These are phyloP conservation scores for Tenthredo scrophulariae DNA, from an alignment of 2,888 invertebrate species.

Conservation along the genomic window DNA sequence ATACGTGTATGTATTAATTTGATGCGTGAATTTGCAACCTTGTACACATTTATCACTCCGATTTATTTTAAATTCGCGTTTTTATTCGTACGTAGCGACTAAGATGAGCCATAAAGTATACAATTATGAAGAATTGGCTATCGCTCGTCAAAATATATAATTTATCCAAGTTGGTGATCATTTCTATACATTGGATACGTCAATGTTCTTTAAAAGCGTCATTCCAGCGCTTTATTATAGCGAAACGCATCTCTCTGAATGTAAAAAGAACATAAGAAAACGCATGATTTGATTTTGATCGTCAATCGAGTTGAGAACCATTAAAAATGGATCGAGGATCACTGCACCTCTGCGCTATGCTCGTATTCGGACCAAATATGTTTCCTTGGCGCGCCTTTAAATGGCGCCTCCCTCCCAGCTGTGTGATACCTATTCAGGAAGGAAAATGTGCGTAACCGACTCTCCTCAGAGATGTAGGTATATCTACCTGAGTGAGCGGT, in stretches of 20 bases:
- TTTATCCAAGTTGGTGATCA: not conserved
- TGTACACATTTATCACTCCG: not conserved
- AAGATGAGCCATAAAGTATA: not conserved
- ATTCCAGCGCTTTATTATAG: not conserved
- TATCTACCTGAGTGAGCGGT: not conserved
- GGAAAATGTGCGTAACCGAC: slow-evolving; percentile 21
- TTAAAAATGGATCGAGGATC: not conserved
- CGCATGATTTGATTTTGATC: not conserved
- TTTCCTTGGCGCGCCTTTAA: slow-evolving; percentile 9
- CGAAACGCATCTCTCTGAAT: not conserved
- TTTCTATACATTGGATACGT: not conserved
- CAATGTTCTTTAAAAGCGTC: not conserved
- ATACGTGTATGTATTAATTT: not conserved
- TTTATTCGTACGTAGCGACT: not conserved
- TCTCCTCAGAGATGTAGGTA: not conserved
- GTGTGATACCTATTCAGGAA: not conserved
- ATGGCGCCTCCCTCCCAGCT: slow-evolving; percentile 32
- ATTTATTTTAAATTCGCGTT: not conserved
- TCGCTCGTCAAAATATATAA: not conserved
- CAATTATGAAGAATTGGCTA: no score
- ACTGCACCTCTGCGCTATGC: not conserved
- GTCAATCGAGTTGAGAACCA: not conserved
- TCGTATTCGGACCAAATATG: not conserved
- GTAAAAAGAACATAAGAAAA: not conserved
- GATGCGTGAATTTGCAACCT: not conserved